Percentiles rank a stretch among this genome's conserved stretches.
These are phyloP conservation scores for Brachyopa scutellaris DNA, from an alignment of 2,888 invertebrate genomes.

Conservation along the genomic window DNA sequence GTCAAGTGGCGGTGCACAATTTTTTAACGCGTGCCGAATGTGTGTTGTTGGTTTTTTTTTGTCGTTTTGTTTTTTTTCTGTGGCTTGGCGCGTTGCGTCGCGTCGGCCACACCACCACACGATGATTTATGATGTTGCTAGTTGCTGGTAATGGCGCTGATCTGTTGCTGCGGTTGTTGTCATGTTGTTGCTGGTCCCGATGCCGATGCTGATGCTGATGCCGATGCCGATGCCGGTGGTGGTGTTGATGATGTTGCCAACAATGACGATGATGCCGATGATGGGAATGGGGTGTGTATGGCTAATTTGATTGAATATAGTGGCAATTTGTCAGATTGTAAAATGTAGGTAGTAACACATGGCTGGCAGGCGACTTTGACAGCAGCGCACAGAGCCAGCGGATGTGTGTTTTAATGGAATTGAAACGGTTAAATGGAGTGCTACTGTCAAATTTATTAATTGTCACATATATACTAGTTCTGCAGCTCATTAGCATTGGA, in stretches of 20 bases:
- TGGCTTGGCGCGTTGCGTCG: slow-evolving; percentile 59
- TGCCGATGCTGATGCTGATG: slow-evolving; percentile 25
- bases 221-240: slow-evolving; percentile 2
- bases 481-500: slow-evolving; percentile 63
- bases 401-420: slow-evolving; percentile 52
- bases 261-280: slow-evolving; percentile 53
- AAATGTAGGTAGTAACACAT: slow-evolving; percentile 62
- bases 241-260: slow-evolving; percentile 57
- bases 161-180: slow-evolving; percentile 66
- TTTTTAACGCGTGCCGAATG: slow-evolving; percentile 70
- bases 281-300: slow-evolving; percentile 70
- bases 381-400: neutral
- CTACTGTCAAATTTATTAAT: slow-evolving; percentile 71
- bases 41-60: slow-evolving; percentile 1
- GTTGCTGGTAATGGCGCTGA: slow-evolving; percentile 70
- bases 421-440: slow-evolving; percentile 66
- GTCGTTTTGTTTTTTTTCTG: neutral
- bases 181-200: slow-evolving; percentile 26
- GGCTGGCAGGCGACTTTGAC: slow-evolving; percentile 7
- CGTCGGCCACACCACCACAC: slow-evolving; percentile 28
- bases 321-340: slow-evolving; percentile 71
- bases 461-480: slow-evolving; percentile 59
- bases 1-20: slow-evolving; percentile 67
- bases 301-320: slow-evolving; percentile 71
- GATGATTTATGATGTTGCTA: slow-evolving; percentile 72